phyloP scores from a whole-genome alignment of 2,888 invertebrate species.

The Vanessa cardui region DNA sequence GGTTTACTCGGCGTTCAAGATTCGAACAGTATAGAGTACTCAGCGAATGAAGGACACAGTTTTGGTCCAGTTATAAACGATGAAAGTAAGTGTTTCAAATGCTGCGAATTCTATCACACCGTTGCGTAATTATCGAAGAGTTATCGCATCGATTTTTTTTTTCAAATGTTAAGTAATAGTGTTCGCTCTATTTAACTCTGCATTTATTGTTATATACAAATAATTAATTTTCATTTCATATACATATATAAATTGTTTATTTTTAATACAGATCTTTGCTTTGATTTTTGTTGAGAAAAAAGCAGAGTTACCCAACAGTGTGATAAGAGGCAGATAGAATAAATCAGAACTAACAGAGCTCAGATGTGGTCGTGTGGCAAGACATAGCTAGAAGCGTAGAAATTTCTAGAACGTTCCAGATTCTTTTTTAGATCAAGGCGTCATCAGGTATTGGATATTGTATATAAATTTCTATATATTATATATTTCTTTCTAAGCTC shows the following conservation, averaged over 20 bases:
- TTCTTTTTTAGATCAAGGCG: conserved; percentile 44
- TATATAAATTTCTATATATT: conserved; percentile 52
- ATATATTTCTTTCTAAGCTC: conserved; percentile 51
- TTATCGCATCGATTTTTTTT: conserved; percentile 19
- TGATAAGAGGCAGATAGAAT: conserved; percentile 46
- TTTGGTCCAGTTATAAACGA: conserved; percentile 90
- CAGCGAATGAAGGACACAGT: conserved; percentile 84
- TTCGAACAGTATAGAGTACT: conserved; percentile 84
- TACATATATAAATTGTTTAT: too few species aligned
- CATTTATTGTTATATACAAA: not conserved
- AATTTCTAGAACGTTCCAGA: conserved; percentile 50
- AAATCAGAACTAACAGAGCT: conserved; percentile 70
- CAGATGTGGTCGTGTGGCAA: conserved; percentile 80
- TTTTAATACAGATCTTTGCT: not conserved
- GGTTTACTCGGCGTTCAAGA: conserved; percentile 85
- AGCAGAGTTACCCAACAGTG: conserved; percentile 55
- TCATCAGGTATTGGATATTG: conserved; percentile 61
- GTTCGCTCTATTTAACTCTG: conserved; percentile 3
- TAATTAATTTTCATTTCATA: not conserved
- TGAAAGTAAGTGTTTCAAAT: conserved; percentile 85
- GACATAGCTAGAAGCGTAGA: conserved; percentile 67
- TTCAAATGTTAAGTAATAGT: not conserved
- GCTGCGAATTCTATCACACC: conserved; percentile 38
- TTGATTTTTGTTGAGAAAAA: too few species aligned
- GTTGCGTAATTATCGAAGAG: conserved; percentile 41